Evolutionary conservation across 2,113 vertebrate species (phyloP), one percentile per base, ranked within the genome.

Genomic region (Chloropsis hardwickii): DNA sequence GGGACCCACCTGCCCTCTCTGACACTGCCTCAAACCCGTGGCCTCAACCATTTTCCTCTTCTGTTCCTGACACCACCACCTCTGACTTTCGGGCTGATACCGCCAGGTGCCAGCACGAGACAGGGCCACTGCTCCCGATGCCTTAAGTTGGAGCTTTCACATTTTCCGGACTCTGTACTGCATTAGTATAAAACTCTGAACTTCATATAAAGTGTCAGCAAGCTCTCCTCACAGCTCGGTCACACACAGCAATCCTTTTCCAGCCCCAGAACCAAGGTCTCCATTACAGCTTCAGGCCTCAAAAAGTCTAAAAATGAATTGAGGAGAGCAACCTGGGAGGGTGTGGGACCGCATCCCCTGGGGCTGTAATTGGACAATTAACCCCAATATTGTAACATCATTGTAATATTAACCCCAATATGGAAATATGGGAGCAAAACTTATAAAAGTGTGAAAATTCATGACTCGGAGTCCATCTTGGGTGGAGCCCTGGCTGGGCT

Each of bases 191-290:
- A 5, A 21, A 44, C 51, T 35, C 70, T 35, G 70, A 28, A 7
- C 24, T 16, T 5, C 39, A 18, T 2, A 3, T 0, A 4, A 14
- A 27, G 29, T 2, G 23, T 44, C 1, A 44, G 51, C 31, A 3
- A 9, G 29, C 1, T n/a, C 51, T 27, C 53, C 16, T 35, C 53
- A 12, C 31, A 16, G 31, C 5, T 24, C 1, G 14, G 50, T 7
- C 13, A 28, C 2, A 21, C 18, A 9, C 0, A 73, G 7, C 7
- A 9, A 35, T n/a, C 51, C 40, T 44, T 16, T 16, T 9, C 24
- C 70, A 44, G 23, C 31, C 39, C 13, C 9, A 44, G 12, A 21
- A 27, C 39, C 39, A 8, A 53, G 25, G 44, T 1, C 28, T 31
- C 15, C 15, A 0, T 1, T 2, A 2, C 37, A 42, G 50, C 37